Evolutionary conservation across 2,888 invertebrate species (phyloP).

Genomic region (Cantharis flavilabris): DNA sequence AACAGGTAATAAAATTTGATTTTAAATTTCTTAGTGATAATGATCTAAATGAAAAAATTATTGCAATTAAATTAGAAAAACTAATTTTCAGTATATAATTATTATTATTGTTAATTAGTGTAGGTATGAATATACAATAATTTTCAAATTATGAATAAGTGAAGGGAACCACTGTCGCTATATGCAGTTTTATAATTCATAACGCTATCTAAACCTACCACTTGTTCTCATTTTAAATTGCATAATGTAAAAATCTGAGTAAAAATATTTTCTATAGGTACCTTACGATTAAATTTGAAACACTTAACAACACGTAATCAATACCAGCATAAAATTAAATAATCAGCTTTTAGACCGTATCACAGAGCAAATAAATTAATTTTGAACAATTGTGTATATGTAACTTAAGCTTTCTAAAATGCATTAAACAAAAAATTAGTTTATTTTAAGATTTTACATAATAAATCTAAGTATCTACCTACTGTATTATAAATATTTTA

Average conservation of each 20-base stretch:
- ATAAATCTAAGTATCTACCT: neutral
- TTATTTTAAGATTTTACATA: neutral
- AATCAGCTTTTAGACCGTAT: neutral
- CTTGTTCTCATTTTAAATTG: neutral
- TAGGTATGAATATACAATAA: neutral
- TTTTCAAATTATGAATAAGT: neutral
- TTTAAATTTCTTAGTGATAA: neutral
- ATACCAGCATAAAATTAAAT: neutral
- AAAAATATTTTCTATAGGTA: neutral
- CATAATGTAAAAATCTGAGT: neutral
- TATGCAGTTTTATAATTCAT: neutral
- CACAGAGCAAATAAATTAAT: neutral
- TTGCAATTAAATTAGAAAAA: neutral
- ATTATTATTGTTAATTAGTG: neutral
- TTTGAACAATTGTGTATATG: neutral
- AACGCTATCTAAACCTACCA: neutral
- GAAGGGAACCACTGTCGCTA: neutral
- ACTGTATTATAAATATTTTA: neutral
- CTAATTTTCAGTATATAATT: neutral
- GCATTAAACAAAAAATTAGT: neutral
- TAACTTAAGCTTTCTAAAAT: neutral
- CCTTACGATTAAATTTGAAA: neutral
- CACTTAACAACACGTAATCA: neutral
- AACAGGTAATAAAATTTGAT: neutral
- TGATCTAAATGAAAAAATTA: neutral